Base-by-base conservation (phyloP, 2,797 vertebrate species). In the Sarcophilus harrisii region DNA sequence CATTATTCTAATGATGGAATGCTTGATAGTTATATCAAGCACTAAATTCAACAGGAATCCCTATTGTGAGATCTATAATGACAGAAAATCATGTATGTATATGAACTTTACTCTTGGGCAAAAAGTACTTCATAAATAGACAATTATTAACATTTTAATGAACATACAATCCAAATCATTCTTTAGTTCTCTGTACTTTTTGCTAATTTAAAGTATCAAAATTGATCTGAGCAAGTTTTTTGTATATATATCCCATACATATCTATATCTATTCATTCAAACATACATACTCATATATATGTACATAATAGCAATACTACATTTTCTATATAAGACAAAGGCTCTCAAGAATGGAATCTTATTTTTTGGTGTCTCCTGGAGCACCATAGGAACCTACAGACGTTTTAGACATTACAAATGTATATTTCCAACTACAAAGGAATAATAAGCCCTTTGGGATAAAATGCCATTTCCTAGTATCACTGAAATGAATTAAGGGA, bases 1-100 rank as follows among this genome's bases (percentile, higher is more conserved):
- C 97, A 97, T 98, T 98, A 97, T 98, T 98, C 93, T 98, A 97
- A 97, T 93, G 96, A 98, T 98, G 95, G 90, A 97, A 97, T 97
- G 95, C 54, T 95, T 94, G 97, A 98, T 97, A 98, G 66, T 55
- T 95, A 73, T 90, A 95, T 73, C 95, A 93, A 98, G 57, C 90
- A 96, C 95, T 96, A 95, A 93, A 97, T 92, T 89, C 97, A 97
- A 96, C 96, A 98, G 28, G 94, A 97, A 95, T 59, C 94, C 87
- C 96, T 97, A 93, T 55, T 90, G 28, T 98, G 94, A 96, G 91
- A 57, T 95, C 96, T 96, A 95, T n/a, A 96, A 91, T 92, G 89
- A 96, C 27, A 87, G 95, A 45, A 57, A 91, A 91, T 90, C 38
- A 57, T 81, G 52, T 93, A 90, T 55, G 92, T 92, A 49, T 58